phyloP scores from a whole-genome alignment of 2,113 vertebrate genomes.

The Apaloderma vittatum region DNA sequence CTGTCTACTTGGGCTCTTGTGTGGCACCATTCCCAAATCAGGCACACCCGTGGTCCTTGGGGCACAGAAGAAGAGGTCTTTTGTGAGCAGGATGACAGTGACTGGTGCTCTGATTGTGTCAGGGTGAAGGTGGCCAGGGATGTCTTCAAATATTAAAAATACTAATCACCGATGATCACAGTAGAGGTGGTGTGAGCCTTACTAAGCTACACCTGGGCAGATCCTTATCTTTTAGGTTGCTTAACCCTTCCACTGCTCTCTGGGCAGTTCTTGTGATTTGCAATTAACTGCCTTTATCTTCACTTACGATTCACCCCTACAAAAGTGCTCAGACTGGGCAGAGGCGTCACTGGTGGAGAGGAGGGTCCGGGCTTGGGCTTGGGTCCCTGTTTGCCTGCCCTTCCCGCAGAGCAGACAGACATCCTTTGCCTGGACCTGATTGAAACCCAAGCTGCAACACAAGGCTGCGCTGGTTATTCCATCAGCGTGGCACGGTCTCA shows the following conservation, averaged over 20 bases:
- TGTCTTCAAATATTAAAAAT: background rate
- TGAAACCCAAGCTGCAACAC: background rate
- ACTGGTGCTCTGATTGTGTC: background rate
- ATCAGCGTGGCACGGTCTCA: constrained; percentile 42
- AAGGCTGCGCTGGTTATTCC: constrained; percentile 7
- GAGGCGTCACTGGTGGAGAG: background rate
- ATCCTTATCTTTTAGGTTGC: background rate
- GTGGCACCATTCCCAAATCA: background rate
- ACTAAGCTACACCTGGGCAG: background rate
- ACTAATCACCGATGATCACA: background rate
- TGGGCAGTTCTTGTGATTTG: background rate
- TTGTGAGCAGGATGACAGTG: background rate
- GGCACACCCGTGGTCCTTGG: background rate
- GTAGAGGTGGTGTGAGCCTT: background rate
- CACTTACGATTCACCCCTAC: background rate
- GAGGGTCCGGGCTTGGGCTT: background rate
- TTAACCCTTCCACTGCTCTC: background rate
- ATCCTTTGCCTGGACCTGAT: background rate
- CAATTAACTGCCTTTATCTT: background rate
- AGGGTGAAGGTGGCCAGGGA: background rate
- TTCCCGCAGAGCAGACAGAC: background rate
- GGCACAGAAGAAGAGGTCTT: background rate
- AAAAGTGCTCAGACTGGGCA: background rate
- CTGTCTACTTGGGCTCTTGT: background rate
- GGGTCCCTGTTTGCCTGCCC: background rate